Percentiles rank a stretch among this genome's conserved stretches.
Conservation (phyloP, 2,113 vertebrate species). For the Apaloderma vittatum region DNA sequence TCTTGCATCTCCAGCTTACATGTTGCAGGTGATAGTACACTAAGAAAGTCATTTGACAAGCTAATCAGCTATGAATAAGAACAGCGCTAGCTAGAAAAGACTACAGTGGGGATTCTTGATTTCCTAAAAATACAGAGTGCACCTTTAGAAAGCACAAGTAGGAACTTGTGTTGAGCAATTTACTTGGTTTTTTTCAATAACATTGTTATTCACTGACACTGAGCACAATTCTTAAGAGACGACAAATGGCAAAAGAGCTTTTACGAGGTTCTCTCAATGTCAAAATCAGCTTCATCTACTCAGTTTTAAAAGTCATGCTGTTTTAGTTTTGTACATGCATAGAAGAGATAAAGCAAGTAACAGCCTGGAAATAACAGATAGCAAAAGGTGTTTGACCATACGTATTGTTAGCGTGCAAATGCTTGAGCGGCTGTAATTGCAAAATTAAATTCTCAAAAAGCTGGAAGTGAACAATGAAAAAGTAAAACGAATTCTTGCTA, state of each 20-base stretch:
- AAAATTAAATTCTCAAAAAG: neutral
- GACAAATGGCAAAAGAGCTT: neutral
- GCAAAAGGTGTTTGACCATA: neutral
- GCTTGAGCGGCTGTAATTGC: neutral
- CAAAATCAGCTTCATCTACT: neutral
- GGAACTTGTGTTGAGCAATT: neutral
- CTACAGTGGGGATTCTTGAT: neutral
- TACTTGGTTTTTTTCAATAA: neutral
- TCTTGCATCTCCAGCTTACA: neutral
- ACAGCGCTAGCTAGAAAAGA: neutral
- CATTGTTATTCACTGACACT: neutral
- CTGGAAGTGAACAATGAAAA: neutral
- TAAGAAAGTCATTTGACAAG: neutral
- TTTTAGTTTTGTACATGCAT: neutral
- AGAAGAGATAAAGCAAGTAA: neutral
- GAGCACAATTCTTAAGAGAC: neutral
- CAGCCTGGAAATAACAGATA: neutral
- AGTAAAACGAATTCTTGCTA: neutral
- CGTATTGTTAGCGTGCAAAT: neutral
- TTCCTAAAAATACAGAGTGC: neutral
- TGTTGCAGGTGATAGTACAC: neutral
- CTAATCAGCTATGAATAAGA: neutral
- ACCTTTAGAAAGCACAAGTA: neutral
- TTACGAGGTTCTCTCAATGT: neutral
- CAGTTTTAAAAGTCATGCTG: neutral